These are phyloP conservation scores for Liparis tanakae DNA, from an alignment of 2,797 vertebrate genomes.

Conservation along the genomic window DNA sequence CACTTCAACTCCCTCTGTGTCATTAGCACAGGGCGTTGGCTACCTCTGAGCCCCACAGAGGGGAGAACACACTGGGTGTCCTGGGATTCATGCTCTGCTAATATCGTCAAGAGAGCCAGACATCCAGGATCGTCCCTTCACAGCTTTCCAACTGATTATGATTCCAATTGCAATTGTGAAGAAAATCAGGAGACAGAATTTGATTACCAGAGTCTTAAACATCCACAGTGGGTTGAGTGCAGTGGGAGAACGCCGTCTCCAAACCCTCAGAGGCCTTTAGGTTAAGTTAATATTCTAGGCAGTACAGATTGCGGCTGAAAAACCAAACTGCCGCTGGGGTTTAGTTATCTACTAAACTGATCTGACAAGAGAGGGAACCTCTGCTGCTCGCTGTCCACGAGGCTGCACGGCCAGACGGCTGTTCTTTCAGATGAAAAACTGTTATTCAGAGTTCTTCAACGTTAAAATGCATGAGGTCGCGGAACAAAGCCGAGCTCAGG, in stretches of 20 bases:
- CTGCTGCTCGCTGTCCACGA: slow-evolving; percentile 42
- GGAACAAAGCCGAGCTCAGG: slow-evolving; percentile 8
- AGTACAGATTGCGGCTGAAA: slow-evolving; percentile 51
- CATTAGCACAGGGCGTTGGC: slow-evolving; percentile 58
- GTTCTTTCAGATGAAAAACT: slow-evolving; percentile 25
- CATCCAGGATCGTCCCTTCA: slow-evolving; percentile 64
- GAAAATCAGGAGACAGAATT: slow-evolving; percentile 67
- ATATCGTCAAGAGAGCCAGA: slow-evolving; percentile 32
- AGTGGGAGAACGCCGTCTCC: slow-evolving; percentile 35
- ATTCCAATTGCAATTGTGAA: slow-evolving; percentile 51
- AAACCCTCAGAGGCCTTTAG: slow-evolving; percentile 51
- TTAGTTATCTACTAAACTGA: slow-evolving; percentile 67
- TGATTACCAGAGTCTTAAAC: slow-evolving; percentile 59
- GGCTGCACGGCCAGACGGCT: slow-evolving; percentile 14
- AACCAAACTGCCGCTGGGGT: slow-evolving; percentile 51
- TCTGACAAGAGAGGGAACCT: slow-evolving; percentile 67
- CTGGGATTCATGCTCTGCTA: slow-evolving; percentile 57
- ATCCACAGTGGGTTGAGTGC: slow-evolving; percentile 37
- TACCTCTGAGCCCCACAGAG: slow-evolving; percentile 26
- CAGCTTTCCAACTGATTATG: slow-evolving; percentile 67
- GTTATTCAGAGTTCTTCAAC: slow-evolving; percentile 20
- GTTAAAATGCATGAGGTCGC: slow-evolving; percentile 19
- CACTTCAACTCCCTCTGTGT: slow-evolving; percentile 42
- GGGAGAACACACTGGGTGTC: slow-evolving; percentile 34
- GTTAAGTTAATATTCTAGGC: slow-evolving; percentile 65